Base-by-base conservation (phyloP, 2,797 vertebrate genomes). In the Catostomus latipinnis region DNA sequence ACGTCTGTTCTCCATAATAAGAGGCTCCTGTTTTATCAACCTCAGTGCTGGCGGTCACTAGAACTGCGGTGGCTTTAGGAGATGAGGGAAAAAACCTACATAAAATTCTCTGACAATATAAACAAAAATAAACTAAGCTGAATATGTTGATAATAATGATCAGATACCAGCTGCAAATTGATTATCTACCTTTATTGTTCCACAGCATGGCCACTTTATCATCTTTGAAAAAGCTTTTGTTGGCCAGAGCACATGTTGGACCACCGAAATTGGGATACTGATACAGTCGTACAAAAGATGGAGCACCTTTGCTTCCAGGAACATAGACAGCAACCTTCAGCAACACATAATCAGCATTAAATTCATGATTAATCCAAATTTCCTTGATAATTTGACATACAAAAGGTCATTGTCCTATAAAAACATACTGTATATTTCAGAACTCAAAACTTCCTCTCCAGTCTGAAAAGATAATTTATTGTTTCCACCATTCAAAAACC, bases 141-240 rank as follows among this genome's bases (percentile, higher is more conserved):
- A 34, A 34, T 34, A 43, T 13, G 61, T 13, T 8, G 7, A 46
- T 13, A 5, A 65, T 46, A 8, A 48, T 34, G 34, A 58, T 34
- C 34, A 53, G 18, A 34, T 34, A 34, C 34, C 34, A 34, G 34
- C 34, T 34, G 34, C 3, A 34, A 34, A 34, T 4, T 49, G 12
- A 9, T 2, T 0, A 10, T 58, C 45, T 93, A 99, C 98, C 97
- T 96, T 95, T 98, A 62, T 89, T 94, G 92, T 99, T 99, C 98
- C 98, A 99, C 0, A 95, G 90, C 96, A 99, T 95, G 8, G 80
- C 88, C 75, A 96, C 98, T 72, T 89, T 93, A 93, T 99, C 97
- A 1, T 97, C 95, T 86, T 98, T 98, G 86, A 99, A 99, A 91
- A 99, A 99, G 88, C 98, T 99, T 88, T 97, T 98, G 89, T 98